Percentiles rank a stretch among this genome's conserved stretches.
Evolutionary conservation across 2,888 invertebrate species (phyloP).

Genomic region (Tachina grossa): DNA sequence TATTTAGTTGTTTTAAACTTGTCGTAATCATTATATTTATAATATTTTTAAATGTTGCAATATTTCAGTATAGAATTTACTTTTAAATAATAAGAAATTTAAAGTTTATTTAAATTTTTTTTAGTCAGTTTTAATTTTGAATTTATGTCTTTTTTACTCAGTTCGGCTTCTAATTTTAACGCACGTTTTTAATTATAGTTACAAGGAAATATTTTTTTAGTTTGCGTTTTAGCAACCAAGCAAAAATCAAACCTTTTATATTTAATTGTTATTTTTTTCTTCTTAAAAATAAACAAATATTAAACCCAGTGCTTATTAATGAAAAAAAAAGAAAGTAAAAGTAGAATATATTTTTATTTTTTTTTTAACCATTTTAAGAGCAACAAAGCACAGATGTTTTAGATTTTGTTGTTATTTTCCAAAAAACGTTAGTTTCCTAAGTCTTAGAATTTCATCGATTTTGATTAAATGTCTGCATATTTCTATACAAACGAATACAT

Average conservation of each 20-base stretch:
- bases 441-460: conserved; percentile 15
- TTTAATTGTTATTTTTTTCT: conserved; percentile 1
- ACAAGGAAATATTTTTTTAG: conserved; percentile 24
- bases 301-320: conserved; percentile 54
- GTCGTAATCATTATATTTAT: conserved; percentile 13
- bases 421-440: neutral
- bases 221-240: conserved; percentile 11
- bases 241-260: conserved; percentile 12
- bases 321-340: neutral
- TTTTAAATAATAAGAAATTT: conserved; percentile 45
- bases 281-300: conserved; percentile 53
- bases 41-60: conserved; percentile 40
- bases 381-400: neutral
- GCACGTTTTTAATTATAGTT: conserved; percentile 5
- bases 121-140: conserved; percentile 12
- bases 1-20: neutral
- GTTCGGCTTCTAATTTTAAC: neutral
- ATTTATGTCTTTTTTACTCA: conserved; percentile 35
- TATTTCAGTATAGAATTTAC: conserved; percentile 22
- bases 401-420: neutral
- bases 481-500: conserved; percentile 22
- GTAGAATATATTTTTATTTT: neutral
- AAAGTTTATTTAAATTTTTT: neutral
- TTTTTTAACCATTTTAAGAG: neutral
- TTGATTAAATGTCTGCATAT: conserved; percentile 9